Conservation (phyloP, 1,140 invertebrate genomes). For the Conopomorpha cramerella region DNA sequence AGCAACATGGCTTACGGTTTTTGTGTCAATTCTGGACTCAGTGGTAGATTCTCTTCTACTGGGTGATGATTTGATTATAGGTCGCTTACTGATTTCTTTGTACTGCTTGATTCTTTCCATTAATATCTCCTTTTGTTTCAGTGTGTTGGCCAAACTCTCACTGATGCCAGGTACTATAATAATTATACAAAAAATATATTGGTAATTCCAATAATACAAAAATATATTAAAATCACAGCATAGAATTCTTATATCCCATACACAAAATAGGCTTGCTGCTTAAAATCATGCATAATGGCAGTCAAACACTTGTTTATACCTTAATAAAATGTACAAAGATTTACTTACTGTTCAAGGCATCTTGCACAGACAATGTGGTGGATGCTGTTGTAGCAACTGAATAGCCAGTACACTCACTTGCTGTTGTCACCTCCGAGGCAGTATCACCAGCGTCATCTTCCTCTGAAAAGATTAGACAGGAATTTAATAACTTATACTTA, state of each 20-base stretch:
- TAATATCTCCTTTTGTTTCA: slow-evolving; percentile 47
- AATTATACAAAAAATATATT: no score
- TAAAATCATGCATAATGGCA: no score
- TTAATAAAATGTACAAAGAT: no score
- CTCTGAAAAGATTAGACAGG: slow-evolving; percentile 21
- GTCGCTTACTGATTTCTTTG: slow-evolving; percentile 48
- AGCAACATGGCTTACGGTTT: no score
- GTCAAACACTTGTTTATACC: no score
- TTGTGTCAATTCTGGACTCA: slow-evolving; percentile 16
- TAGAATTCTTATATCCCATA: no score
- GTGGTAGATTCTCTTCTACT: slow-evolving; percentile 18
- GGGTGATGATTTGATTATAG: slow-evolving; percentile 21
- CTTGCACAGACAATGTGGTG: slow-evolving; percentile 41
- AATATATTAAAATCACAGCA: no score
- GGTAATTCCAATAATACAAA: no score
- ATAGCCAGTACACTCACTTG: slow-evolving; percentile 43
- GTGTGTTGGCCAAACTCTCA: slow-evolving; percentile 50
- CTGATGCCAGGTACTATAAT: slow-evolving; percentile 50
- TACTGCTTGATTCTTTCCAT: slow-evolving; percentile 54
- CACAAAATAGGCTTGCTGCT: no score
- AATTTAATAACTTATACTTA: no score
- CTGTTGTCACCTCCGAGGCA: slow-evolving; percentile 41
- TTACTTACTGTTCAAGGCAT: slow-evolving; percentile 45
- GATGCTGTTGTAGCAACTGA: slow-evolving; percentile 42
- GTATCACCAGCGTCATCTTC: slow-evolving; percentile 37